Percentiles rank a stretch among this genome's conserved stretches.
Conservation (phyloP, 2,888 invertebrate genomes). For the Cotesia congregata region DNA sequence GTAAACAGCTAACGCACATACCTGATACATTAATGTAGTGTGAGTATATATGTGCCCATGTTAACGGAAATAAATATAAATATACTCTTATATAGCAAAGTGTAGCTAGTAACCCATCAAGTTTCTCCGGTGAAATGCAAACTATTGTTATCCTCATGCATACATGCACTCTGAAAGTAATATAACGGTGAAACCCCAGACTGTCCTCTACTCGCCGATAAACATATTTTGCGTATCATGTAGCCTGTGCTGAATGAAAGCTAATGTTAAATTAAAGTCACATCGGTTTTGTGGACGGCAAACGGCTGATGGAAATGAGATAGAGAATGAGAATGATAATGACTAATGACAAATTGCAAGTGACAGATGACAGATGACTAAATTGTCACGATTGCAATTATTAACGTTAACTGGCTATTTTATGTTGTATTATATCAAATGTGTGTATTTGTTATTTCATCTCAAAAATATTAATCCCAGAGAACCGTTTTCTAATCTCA, state of each 20-base stretch:
- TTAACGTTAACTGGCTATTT: neutral
- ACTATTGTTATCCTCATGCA: slow-evolving; percentile 55
- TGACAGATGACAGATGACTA: slow-evolving; percentile 32
- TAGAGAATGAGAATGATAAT: slow-evolving; percentile 40
- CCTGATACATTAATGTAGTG: neutral
- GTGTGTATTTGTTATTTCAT: neutral
- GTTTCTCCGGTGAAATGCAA: slow-evolving; percentile 65
- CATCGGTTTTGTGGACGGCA: neutral
- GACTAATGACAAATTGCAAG: slow-evolving; percentile 32
- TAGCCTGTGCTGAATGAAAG: slow-evolving; percentile 19
- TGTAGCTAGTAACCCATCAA: slow-evolving; percentile 39
- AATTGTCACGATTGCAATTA: slow-evolving; percentile 11
- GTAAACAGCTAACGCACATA: neutral
- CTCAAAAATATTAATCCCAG: neutral
- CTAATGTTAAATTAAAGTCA: neutral
- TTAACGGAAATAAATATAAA: neutral
- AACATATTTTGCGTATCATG: slow-evolving; percentile 49
- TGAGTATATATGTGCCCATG: neutral
- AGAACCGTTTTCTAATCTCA: neutral
- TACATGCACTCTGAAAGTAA: slow-evolving; percentile 53
- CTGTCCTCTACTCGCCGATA: slow-evolving; percentile 50
- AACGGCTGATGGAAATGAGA: slow-evolving; percentile 42
- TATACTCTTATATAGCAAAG: neutral
- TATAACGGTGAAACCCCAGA: slow-evolving; percentile 54
- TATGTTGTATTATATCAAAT: neutral